Evolutionary conservation across 2,888 invertebrate genomes (phyloP).

Genomic region (Apamea epomidion): DNA sequence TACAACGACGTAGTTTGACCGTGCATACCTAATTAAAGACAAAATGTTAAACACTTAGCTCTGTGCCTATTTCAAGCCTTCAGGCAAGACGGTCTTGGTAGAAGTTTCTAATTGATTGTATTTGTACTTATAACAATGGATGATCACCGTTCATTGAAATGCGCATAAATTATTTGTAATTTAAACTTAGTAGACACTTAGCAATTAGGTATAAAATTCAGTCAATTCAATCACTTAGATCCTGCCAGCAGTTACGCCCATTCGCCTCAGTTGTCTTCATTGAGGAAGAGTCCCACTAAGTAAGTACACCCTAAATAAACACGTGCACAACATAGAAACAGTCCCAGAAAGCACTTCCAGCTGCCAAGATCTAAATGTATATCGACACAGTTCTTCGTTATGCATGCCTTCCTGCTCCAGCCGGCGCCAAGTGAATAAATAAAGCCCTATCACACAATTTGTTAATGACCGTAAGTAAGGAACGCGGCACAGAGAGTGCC

Average conservation of each 20-base stretch:
- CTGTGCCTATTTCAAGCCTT: neutral
- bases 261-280: neutral
- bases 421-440: constrained; percentile 20
- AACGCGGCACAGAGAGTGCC: constrained; percentile 8
- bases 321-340: neutral
- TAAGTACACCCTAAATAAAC: neutral
- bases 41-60: neutral
- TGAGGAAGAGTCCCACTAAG: neutral
- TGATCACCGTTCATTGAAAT: neutral
- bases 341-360: neutral
- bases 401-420: neutral
- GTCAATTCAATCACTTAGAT: neutral
- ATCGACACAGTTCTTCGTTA: neutral
- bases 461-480: constrained; percentile 32
- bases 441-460: constrained; percentile 29
- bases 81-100: too few relatives aligned
- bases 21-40: neutral
- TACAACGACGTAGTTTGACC: constrained; percentile 21
- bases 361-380: neutral
- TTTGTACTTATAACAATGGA: neutral
- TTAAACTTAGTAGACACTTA: neutral
- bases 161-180: neutral
- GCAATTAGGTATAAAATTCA: neutral
- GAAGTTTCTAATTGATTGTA: neutral
- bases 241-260: too few relatives aligned